Conservation (phyloP, 1,140 invertebrate genomes). For the Drosophila dunni region DNA sequence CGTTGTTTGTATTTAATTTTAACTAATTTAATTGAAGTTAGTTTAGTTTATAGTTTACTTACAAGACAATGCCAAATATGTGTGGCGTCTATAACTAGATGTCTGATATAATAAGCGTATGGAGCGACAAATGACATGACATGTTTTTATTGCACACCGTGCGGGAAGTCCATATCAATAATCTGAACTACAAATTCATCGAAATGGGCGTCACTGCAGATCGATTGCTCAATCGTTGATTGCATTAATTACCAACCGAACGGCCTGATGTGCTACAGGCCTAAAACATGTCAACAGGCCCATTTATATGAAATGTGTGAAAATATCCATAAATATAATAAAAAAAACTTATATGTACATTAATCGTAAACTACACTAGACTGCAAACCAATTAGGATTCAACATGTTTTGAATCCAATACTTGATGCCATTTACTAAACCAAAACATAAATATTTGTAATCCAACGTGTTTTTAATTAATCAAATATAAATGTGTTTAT, state of each 20-base stretch:
- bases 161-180: conserved; percentile 69
- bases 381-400: conserved; percentile 4
- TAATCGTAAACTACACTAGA: conserved; percentile 19
- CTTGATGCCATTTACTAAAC: not conserved
- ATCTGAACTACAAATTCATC: conserved; percentile 28
- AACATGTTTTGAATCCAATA: not conserved
- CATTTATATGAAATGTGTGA: conserved; percentile 68
- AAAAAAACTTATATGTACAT: conserved; percentile 6
- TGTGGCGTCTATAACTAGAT: conserved; percentile 8
- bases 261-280: conserved; percentile 20
- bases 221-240: conserved; percentile 32
- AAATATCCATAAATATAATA: conserved; percentile 51
- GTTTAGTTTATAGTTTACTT: conserved; percentile 27
- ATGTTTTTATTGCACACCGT: conserved; percentile 32
- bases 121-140: conserved; percentile 33
- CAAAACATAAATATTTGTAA: not conserved
- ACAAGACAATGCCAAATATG: conserved; percentile 38
- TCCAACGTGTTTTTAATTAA: no score
- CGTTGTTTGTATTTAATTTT: conserved; percentile 1
- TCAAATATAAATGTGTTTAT: conserved; percentile 1
- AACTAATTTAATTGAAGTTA: not conserved
- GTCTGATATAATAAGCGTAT: conserved; percentile 12
- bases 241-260: conserved; percentile 34
- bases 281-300: conserved; percentile 29
- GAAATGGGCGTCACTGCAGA: conserved; percentile 52